Percentiles rank a stretch among this genome's conserved stretches.
Conservation (phyloP, 1,140 invertebrate genomes). For the Drosophila sucinea region DNA sequence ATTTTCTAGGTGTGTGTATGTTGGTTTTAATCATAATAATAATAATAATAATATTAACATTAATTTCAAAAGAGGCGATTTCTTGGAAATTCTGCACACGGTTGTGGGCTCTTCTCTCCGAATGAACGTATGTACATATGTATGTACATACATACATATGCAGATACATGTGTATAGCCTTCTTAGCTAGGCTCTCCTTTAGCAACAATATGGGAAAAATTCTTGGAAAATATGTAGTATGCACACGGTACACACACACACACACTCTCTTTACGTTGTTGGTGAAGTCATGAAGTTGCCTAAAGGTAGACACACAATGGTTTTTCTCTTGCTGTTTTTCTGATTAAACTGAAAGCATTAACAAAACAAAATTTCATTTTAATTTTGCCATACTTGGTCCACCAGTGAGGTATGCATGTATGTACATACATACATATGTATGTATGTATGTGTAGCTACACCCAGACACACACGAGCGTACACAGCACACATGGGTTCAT, state of each 20-base stretch:
- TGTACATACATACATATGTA: conserved; percentile 18
- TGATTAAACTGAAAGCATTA: conserved; percentile 76
- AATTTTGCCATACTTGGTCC: conserved; percentile 57
- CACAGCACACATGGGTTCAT: conserved; percentile 30
- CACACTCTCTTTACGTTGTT: conserved; percentile 16
- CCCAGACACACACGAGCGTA: conserved; percentile 13
- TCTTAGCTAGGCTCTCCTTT: conserved; percentile 17
- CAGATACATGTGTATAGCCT: too few relatives aligned
- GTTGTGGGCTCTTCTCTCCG: conserved; percentile 15
- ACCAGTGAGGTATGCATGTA: conserved; percentile 25
- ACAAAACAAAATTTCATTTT: conserved; percentile 60
- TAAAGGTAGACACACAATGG: conserved; percentile 33
- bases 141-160: conserved; percentile 38
- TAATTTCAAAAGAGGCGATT: conserved; percentile 65
- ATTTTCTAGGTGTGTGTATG: conserved; percentile 15
- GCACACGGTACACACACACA: conserved; percentile 63
- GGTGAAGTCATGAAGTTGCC: conserved; percentile 73
- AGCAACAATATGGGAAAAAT: conserved; percentile 42
- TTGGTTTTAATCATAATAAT: conserved; percentile 52
- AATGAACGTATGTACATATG: conserved; percentile 56
- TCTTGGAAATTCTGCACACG: conserved; percentile 57
- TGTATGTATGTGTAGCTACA: background rate
- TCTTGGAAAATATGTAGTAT: conserved; percentile 75
- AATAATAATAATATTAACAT: conserved; percentile 75
- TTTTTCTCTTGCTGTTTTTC: conserved; percentile 46